phyloP scores from a whole-genome alignment of 1,140 invertebrate species.

The Meloidogyne hapla region DNA sequence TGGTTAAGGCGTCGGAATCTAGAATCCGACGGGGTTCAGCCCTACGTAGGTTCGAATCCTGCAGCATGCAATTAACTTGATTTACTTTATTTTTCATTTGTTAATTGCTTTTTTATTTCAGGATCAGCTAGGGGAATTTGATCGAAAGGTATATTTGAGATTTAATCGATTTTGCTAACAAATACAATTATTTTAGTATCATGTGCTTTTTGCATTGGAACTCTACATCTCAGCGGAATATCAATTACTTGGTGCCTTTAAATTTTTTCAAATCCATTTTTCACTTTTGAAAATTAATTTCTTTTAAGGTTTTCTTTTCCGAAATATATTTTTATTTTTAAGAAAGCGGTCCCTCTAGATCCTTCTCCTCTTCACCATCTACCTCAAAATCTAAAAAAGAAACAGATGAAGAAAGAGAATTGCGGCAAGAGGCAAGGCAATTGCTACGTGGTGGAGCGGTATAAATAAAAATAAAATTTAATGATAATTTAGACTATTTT shows the following conservation, averaged over 20 bases:
- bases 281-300: too few species aligned
- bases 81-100: background rate
- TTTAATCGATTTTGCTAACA: background rate
- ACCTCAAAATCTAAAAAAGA: conserved; percentile 15
- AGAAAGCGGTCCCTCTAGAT: conserved; percentile 17
- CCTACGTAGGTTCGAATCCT: background rate
- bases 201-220: conserved; percentile 54
- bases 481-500: conserved; percentile 21
- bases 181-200: conserved; percentile 42
- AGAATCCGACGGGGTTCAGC: too few species aligned
- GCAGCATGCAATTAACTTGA: background rate
- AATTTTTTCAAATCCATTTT: conserved; percentile 11
- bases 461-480: background rate
- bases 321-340: background rate
- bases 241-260: conserved; percentile 30
- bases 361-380: conserved; percentile 13
- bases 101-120: background rate
- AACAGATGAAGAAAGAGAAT: conserved; percentile 39
- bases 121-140: conserved; percentile 46
- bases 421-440: conserved; percentile 41
- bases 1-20: background rate
- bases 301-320: too few species aligned
- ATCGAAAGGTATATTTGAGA: conserved; percentile 41
- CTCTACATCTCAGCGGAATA: conserved; percentile 45
- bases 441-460: background rate